Percentiles rank a stretch among this genome's conserved stretches.
These are phyloP conservation scores for Orchesella flavescens DNA, from an alignment of 2,888 invertebrate species.

Conservation along the genomic window DNA sequence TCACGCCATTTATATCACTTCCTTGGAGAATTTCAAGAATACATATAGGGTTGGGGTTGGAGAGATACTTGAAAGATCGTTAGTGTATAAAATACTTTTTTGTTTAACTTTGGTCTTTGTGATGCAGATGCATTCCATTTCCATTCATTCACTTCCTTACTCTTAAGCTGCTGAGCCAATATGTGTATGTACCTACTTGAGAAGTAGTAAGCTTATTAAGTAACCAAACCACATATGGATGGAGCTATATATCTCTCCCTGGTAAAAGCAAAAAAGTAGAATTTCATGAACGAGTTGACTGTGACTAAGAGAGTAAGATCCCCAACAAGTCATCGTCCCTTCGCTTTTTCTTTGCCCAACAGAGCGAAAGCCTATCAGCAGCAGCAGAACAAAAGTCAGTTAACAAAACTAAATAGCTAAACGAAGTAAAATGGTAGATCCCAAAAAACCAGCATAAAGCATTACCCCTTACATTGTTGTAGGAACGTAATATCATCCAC, in stretches of 20 bases:
- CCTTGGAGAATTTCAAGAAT: neutral
- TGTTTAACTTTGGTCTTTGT: conserved; percentile 26
- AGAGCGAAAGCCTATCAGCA: conserved; percentile 28
- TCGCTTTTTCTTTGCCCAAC: conserved; percentile 10
- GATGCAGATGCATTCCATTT: conserved; percentile 52
- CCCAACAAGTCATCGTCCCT: neutral
- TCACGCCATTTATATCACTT: neutral
- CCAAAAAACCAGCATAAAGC: neutral
- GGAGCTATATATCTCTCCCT: conserved; percentile 28
- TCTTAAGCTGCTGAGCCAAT: neutral
- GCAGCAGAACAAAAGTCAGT: conserved; percentile 33
- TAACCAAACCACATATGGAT: conserved; percentile 26
- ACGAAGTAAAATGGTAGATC: conserved; percentile 23
- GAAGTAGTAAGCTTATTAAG: conserved; percentile 52
- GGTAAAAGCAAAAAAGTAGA: conserved; percentile 15
- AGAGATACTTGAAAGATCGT: too few species aligned
- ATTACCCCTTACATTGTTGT: conserved; percentile 8
- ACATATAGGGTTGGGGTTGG: too few species aligned
- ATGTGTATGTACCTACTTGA: neutral
- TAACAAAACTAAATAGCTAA: conserved; percentile 48
- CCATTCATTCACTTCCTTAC: conserved; percentile 39
- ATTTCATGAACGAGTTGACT: conserved; percentile 32
- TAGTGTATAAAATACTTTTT: too few species aligned
- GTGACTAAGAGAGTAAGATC: conserved; percentile 10
- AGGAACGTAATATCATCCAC: conserved; percentile 10